Evolutionary conservation across 2,113 vertebrate species (phyloP).

Genomic region (Charina bottae): DNA sequence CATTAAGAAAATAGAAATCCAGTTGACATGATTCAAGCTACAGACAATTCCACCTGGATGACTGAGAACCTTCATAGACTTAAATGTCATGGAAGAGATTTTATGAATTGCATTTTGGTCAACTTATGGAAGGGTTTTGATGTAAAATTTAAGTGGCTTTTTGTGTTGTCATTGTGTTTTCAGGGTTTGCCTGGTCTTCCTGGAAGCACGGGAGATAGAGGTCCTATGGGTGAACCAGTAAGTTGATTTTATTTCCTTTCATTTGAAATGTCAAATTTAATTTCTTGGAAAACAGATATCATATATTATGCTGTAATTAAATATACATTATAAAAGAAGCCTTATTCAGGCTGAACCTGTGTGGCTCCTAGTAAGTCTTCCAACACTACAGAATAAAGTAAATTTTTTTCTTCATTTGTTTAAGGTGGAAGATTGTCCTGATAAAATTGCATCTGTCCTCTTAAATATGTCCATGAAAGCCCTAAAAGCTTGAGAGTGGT

Average conservation of each 20-base stretch:
- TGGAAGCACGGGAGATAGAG: constrained; percentile 83
- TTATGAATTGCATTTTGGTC: constrained; percentile 31
- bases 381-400: too few species aligned
- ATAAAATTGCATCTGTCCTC: neutral
- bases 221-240: constrained; percentile 86
- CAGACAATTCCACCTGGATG: too few species aligned
- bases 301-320: constrained; percentile 41
- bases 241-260: constrained; percentile 69
- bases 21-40: too few species aligned
- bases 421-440: neutral
- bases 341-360: neutral
- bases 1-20: too few species aligned
- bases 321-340: neutral
- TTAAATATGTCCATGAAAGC: neutral
- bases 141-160: constrained; percentile 39
- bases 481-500: neutral
- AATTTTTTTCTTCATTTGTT: neutral
- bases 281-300: constrained; percentile 23
- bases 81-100: neutral
- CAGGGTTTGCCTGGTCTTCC: constrained; percentile 84
- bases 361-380: neutral
- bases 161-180: constrained; percentile 48
- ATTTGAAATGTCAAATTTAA: constrained; percentile 42
- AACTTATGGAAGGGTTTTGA: constrained; percentile 26
- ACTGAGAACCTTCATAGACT: too few species aligned